Base-by-base conservation (phyloP, 2,888 invertebrate genomes). In the Callyntrura guangdongensis region DNA sequence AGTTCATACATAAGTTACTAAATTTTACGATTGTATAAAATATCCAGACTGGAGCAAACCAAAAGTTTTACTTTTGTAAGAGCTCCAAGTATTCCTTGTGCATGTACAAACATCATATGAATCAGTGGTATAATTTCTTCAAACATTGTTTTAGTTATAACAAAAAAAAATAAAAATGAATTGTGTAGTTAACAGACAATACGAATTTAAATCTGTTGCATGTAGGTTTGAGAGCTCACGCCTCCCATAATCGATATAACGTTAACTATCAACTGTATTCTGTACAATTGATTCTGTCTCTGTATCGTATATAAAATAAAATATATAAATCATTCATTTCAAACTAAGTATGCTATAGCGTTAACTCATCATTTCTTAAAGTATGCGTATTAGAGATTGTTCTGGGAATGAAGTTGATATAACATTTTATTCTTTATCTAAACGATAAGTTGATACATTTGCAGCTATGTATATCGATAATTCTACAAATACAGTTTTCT, bases 391-490 rank as follows among this genome's bases (percentile, higher is more conserved):
- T n/a, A 25, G 4, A 25, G 25, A 22, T 79, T 1, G 11, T 79
- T 56, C 81, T 81, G 81, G 59, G 59, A 81, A 81, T 81, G 81
- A 61, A 59, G 61, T 45, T 81, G n/a, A 81, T 17, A 45, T 17
- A 11, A 36, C 36, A n/a, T 27, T 61, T 61, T 86, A 64, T 64
- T 27, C 53, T 86, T 74, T 45, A 86, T 79, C 77, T 61, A 86
- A 86, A 86, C 59, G 47, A 74, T 86, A 79, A 61, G 49, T 11
- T 45, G 47, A 74, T 86, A 79, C 77, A 64, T 11, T 45, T 72
- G 8, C n/a, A 74, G 22, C 59, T 69, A 45, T 53, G 12, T 47
- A 61, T 61, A 36, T 64, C 11, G n/a, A 5, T 36, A n/a, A 85
- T 53, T 22, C 22, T 59, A 74, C 17, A 5, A 20, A 36, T 86